Percentiles rank a stretch among this genome's conserved stretches.
Conservation (phyloP, 2,888 invertebrate species). For the Pristionchus arcanus region DNA sequence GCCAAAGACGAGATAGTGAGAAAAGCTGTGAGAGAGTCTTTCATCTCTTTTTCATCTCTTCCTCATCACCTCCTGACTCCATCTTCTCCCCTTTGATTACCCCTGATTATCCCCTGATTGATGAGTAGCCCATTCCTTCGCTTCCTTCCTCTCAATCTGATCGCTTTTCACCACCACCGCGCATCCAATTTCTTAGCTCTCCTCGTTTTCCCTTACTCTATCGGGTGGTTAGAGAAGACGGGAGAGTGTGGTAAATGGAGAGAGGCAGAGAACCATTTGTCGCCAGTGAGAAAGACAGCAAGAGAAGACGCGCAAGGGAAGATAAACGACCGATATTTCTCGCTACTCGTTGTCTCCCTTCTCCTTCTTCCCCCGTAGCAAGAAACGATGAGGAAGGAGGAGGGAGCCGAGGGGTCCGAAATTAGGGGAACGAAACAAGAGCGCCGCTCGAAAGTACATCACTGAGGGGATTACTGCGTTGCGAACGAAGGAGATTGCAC, state of each 20-base stretch:
- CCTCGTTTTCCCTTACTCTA: neutral
- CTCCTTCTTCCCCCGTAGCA: neutral
- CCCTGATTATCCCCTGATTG: constrained; percentile 47
- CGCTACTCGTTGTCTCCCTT: constrained; percentile 10
- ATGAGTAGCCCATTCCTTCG: neutral
- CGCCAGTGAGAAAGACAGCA: neutral
- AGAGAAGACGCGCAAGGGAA: constrained; percentile 23
- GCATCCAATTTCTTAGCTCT: neutral
- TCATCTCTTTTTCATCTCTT: neutral
- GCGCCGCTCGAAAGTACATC: constrained; percentile 9
- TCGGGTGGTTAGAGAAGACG: neutral
- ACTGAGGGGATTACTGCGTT: constrained; percentile 35
- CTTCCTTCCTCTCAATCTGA: neutral
- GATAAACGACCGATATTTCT: constrained; percentile 48
- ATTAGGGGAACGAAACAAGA: constrained; percentile 14
- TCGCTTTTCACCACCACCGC: constrained; percentile 11
- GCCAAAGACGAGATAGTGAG: neutral
- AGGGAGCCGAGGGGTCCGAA: neutral
- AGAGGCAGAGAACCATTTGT: constrained; percentile 9
- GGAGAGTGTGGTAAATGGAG: neutral
- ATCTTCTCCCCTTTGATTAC: constrained; percentile 2
- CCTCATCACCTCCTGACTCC: neutral
- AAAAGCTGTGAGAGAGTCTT: neutral
- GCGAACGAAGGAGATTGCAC: constrained; percentile 32
- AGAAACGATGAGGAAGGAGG: constrained; percentile 19